These are phyloP conservation scores for Entomobrya multifasciata DNA, from an alignment of 2,888 invertebrate species.

Conservation along the genomic window DNA sequence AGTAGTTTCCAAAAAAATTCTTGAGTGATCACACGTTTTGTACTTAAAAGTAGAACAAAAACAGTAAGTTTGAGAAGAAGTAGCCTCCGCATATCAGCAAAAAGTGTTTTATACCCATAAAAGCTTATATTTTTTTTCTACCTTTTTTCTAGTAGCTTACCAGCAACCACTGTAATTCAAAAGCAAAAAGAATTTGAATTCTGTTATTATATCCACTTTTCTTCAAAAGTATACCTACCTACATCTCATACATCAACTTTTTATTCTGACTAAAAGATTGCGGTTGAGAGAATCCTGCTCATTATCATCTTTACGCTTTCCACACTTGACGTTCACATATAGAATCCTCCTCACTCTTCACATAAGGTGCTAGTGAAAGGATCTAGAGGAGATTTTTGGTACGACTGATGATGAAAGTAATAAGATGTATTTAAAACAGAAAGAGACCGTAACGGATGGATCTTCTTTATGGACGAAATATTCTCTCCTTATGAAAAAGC, in stretches of 20 bases:
- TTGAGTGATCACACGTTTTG: not conserved
- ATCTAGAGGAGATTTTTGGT: not conserved
- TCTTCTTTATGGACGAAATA: conserved; percentile 17
- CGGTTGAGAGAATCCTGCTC: conserved; percentile 6
- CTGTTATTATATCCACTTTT: not conserved
- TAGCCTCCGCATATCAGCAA: not conserved
- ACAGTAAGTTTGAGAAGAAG: not conserved
- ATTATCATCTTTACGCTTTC: conserved; percentile 22
- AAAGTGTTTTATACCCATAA: not conserved
- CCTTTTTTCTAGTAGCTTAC: not conserved
- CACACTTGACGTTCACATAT: not conserved
- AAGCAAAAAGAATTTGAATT: not conserved
- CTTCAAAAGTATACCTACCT: not conserved
- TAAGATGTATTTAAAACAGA: conserved; percentile 27
- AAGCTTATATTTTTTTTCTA: not conserved
- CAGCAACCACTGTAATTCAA: too few relatives aligned
- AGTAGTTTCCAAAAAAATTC: conserved; percentile 16
- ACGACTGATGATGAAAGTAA: conserved; percentile 26
- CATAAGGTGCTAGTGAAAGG: not conserved
- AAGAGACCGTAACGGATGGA: conserved; percentile 50
- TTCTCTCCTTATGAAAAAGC: conserved; percentile 7
- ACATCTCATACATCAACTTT: not conserved
- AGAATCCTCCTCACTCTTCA: not conserved
- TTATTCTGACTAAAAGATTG: not conserved
- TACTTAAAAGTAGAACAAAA: conserved; percentile 1